Evolutionary conservation across 2,797 vertebrate species (phyloP).

Genomic region (Heterohyrax brucei): DNA sequence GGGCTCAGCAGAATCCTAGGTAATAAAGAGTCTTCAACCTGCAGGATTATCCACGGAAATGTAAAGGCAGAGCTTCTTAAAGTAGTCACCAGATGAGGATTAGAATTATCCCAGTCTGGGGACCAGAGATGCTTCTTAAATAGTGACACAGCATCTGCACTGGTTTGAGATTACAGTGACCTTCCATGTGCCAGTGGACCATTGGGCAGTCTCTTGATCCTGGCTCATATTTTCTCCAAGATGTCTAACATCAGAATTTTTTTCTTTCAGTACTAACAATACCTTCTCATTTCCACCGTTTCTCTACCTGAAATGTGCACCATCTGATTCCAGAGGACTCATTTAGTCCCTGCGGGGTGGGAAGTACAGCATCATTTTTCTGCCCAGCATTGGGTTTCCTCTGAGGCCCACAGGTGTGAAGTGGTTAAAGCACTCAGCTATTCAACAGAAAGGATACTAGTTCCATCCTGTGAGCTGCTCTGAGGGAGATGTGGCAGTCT

Average conservation of each 20-base stretch:
- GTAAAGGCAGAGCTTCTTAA: not conserved
- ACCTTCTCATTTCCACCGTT: too few species aligned
- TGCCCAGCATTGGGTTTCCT: not conserved
- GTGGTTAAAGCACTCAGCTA: too few species aligned
- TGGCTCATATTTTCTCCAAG: not conserved
- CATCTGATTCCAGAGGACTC: not conserved
- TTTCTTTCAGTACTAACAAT: too few species aligned
- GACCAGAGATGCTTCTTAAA: not conserved
- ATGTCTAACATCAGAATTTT: not conserved
- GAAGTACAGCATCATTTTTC: not conserved
- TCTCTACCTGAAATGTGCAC: too few species aligned
- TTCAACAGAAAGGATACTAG: too few species aligned
- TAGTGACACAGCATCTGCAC: not conserved
- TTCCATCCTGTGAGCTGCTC: too few species aligned
- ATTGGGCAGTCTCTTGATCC: not conserved
- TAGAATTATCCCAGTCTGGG: not conserved
- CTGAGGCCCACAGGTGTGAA: not conserved
- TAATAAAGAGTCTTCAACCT: not conserved
- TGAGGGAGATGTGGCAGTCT: too few species aligned
- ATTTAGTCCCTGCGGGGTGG: not conserved
- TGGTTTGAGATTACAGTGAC: not conserved
- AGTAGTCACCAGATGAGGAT: not conserved
- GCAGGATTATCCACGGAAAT: not conserved
- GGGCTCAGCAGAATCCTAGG: not conserved
- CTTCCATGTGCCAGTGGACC: not conserved